Evolutionary conservation across 2,888 invertebrate genomes (phyloP).

Genomic region (Agonopterix arenella): DNA sequence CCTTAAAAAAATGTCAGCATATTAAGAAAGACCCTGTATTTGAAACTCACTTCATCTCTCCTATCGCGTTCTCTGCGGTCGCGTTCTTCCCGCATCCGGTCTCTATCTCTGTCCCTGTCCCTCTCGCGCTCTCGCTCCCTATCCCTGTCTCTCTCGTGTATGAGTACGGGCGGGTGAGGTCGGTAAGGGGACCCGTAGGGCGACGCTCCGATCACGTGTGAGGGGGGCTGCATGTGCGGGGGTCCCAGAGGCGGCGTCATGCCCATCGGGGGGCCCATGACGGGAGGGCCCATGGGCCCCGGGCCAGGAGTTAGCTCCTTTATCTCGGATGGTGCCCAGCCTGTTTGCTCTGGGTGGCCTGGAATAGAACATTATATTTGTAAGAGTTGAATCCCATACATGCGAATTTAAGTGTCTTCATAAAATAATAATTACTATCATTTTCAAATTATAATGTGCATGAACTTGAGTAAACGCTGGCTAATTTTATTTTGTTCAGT

Average conservation of each 20-base stretch:
- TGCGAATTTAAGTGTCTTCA: no score
- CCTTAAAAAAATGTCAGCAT: no score
- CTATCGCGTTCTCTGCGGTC: constrained; percentile 48
- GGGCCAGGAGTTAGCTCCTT: constrained; percentile 83
- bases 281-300: constrained; percentile 55
- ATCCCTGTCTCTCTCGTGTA: constrained; percentile 40
- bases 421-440: no score
- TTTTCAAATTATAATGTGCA: no score
- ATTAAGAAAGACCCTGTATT: no score
- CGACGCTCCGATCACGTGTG: constrained; percentile 33
- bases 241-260: constrained; percentile 32
- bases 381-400: no score
- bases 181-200: constrained; percentile 44
- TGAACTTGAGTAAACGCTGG: no score
- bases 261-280: constrained; percentile 41
- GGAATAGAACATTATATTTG: background rate
- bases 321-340: constrained; percentile 81
- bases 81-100: constrained; percentile 31
- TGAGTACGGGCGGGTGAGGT: constrained; percentile 30
- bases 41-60: constrained; percentile 49
- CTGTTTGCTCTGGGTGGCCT: constrained; percentile 61
- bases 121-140: constrained; percentile 64
- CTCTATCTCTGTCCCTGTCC: constrained; percentile 51
- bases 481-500: no score
- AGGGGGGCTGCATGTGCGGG: constrained; percentile 32